A percentile compares a stretch with the other conserved stretches of the same genome.
phyloP scores from a whole-genome alignment of 2,888 invertebrate genomes.

The Drosophila robusta region DNA sequence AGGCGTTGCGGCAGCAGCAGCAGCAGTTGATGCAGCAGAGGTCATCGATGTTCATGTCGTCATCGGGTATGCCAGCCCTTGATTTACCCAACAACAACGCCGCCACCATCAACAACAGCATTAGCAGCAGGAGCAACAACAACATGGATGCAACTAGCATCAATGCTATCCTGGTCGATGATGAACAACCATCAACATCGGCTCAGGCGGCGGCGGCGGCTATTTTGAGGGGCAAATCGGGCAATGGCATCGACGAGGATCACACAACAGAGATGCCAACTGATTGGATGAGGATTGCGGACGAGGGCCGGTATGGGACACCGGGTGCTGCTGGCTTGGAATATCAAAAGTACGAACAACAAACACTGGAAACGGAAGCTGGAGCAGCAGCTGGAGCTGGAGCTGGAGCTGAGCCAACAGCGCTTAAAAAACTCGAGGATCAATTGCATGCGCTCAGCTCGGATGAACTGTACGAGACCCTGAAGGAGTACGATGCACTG shows the following conservation, averaged over 20 bases:
- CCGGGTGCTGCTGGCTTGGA: constrained; percentile 87
- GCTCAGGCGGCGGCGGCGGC: constrained; percentile 65
- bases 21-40: constrained; percentile 84
- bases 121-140: constrained; percentile 39
- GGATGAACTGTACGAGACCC: constrained; percentile 86
- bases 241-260: constrained; percentile 67
- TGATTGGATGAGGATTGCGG: constrained; percentile 85
- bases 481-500: constrained; percentile 89
- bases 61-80: constrained; percentile 67
- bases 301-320: constrained; percentile 87
- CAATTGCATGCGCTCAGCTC: constrained; percentile 79
- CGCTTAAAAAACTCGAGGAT: constrained; percentile 77
- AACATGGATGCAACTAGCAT: constrained; percentile 71
- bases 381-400: constrained; percentile 38
- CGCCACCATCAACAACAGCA: constrained; percentile 34
- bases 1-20: constrained; percentile 82
- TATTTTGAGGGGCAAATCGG: constrained; percentile 40
- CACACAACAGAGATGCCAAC: constrained; percentile 83
- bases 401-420: constrained; percentile 69
- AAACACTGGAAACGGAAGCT: constrained; percentile 66
- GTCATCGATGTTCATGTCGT: constrained; percentile 83
- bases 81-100: constrained; percentile 52
- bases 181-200: constrained; percentile 72
- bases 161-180: constrained; percentile 69
- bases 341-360: constrained; percentile 83